These are phyloP conservation scores for Falcaria lacertinaria DNA, from an alignment of 2,888 invertebrate species.

Conservation along the genomic window DNA sequence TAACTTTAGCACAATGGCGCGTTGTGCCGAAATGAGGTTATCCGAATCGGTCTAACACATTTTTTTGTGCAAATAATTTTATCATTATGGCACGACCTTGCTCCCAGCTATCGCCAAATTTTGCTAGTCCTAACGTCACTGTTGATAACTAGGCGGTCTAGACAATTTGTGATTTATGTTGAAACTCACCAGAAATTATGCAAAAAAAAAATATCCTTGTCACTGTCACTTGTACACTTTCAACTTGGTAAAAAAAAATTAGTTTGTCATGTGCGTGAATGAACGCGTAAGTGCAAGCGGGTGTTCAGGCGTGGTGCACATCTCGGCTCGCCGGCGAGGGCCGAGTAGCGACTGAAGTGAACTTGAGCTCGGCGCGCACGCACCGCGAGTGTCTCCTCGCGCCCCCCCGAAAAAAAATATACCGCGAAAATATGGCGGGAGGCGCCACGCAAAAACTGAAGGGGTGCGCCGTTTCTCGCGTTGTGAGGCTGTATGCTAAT, in stretches of 20 bases:
- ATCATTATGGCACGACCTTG: conserved; percentile 73
- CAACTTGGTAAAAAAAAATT: conserved; percentile 31
- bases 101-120: conserved; percentile 75
- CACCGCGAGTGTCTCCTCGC: conserved; percentile 40
- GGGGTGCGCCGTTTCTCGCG: conserved; percentile 66
- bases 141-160: conserved; percentile 49
- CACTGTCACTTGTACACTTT: conserved; percentile 39
- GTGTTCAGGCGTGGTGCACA: conserved; percentile 46
- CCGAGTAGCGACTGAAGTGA: conserved; percentile 57
- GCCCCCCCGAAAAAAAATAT: conserved; percentile 56
- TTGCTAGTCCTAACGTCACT: conserved; percentile 64
- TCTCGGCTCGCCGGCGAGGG: conserved; percentile 66
- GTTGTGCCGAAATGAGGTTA: conserved; percentile 75
- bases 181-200: conserved; percentile 29
- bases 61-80: conserved; percentile 78
- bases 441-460: conserved; percentile 72
- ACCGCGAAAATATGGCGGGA: conserved; percentile 71
- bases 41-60: conserved; percentile 71
- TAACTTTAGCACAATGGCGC: conserved; percentile 42
- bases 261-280: conserved; percentile 20
- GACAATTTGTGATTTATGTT: conserved; percentile 26
- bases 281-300: conserved; percentile 40
- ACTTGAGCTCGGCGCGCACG: conserved; percentile 57
- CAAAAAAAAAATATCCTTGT: conserved; percentile 19
- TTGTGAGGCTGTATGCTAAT: conserved; percentile 76